Evolutionary conservation across 2,113 vertebrate species (phyloP).

Genomic region (Regulus satrapa): DNA sequence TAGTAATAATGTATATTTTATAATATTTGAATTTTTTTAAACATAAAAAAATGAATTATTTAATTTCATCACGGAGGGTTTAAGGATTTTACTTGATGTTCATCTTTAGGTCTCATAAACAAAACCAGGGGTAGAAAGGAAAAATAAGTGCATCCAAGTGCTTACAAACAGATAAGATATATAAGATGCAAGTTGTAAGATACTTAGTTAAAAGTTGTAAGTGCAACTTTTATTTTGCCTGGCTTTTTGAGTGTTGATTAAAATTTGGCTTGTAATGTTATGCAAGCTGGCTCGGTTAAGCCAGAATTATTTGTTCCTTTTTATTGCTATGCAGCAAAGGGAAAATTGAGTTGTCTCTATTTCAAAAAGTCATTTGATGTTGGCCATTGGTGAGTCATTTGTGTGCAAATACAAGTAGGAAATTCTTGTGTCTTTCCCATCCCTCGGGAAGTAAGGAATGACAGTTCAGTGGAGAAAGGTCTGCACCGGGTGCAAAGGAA

Average conservation of each 20-base stretch:
- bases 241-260: not conserved
- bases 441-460: not conserved
- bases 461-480: not conserved
- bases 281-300: not conserved
- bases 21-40: not conserved
- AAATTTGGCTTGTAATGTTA: not conserved
- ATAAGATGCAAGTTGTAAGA: not conserved
- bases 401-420: not conserved
- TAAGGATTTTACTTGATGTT: not conserved
- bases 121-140: not conserved
- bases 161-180: not conserved
- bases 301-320: not conserved
- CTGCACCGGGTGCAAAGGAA: not conserved
- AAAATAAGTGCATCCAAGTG: not conserved
- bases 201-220: no score
- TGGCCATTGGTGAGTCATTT: not conserved
- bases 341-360: not conserved
- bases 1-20: not conserved
- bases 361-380: not conserved
- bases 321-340: not conserved
- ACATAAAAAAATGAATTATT: not conserved
- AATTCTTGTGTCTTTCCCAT: not conserved
- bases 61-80: accelerated
- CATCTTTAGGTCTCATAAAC: not conserved
- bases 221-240: not conserved